Percentiles rank a stretch among this genome's conserved stretches.
phyloP scores from a whole-genome alignment of 92 coral and sea anemone genomes.

The Ricordea florida region DNA sequence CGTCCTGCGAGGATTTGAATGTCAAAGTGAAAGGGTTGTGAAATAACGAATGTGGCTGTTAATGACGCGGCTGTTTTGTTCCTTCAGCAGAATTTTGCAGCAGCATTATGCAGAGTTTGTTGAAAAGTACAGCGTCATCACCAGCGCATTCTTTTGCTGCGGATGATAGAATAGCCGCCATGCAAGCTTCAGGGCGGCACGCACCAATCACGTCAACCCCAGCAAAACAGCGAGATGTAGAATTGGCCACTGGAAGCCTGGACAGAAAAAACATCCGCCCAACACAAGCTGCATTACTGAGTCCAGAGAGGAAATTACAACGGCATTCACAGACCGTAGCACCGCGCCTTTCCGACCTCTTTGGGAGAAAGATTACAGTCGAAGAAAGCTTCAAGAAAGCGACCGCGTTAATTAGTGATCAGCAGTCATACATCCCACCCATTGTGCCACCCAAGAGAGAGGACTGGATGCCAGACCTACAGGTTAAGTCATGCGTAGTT shows the following conservation, averaged over 20 bases:
- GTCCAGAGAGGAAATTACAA: not conserved
- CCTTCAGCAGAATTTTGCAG: constrained; percentile 27
- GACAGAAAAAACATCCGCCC: constrained; percentile 3
- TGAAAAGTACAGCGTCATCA: constrained; percentile 42
- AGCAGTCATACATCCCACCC: constrained; percentile 70
- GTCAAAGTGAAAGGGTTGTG: no score
- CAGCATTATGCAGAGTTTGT: constrained; percentile 40
- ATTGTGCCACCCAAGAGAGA: constrained; percentile 79
- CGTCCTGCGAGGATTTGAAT: no score
- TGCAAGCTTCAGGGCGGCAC: constrained; percentile 46
- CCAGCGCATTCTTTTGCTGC: constrained; percentile 38
- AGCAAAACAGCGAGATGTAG: constrained; percentile 34
- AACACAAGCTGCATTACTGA: constrained; percentile 29
- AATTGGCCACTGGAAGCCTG: constrained; percentile 48
- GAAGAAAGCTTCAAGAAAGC: constrained; percentile 13
- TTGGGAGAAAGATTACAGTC: constrained; percentile 35
- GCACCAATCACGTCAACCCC: constrained; percentile 56
- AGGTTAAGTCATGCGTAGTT: constrained; percentile 83
- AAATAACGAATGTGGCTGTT: no score
- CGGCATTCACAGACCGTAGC: constrained; percentile 22
- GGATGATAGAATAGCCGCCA: constrained; percentile 47
- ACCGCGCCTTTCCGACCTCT: constrained; percentile 23
- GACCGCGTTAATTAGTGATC: constrained; percentile 21
- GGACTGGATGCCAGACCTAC: constrained; percentile 92
- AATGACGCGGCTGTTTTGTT: no score